A percentile compares a stretch with the other conserved stretches of the same genome.
phyloP scores from a whole-genome alignment of 2,797 vertebrate species.

The Malurus leucopterus region DNA sequence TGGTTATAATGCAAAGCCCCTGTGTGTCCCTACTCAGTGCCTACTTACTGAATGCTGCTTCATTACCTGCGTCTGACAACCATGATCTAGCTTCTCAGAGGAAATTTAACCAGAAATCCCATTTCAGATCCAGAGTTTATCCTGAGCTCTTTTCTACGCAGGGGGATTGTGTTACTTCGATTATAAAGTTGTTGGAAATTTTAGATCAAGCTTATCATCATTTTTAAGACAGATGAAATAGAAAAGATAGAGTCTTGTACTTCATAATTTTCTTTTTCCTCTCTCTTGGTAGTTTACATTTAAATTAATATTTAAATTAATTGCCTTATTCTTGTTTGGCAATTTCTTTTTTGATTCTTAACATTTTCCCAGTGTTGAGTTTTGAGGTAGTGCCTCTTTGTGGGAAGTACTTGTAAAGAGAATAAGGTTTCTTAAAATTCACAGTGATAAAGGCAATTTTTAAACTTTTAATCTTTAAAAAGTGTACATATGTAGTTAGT shows the following conservation, averaged over 20 bases:
- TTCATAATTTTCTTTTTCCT: neutral
- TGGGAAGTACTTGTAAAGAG: neutral
- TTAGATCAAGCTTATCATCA: fast-evolving
- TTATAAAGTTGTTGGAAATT: neutral
- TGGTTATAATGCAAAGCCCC: neutral
- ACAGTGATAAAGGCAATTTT: neutral
- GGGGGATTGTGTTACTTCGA: neutral
- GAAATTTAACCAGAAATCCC: neutral
- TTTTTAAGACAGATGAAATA: neutral
- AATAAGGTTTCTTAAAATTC: neutral
- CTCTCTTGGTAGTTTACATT: neutral
- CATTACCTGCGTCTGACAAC: neutral
- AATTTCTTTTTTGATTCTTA: neutral
- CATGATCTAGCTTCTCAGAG: neutral
- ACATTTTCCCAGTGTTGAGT: neutral
- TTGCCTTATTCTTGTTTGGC: neutral
- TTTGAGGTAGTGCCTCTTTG: neutral
- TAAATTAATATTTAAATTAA: neutral
- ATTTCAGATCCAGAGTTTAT: neutral
- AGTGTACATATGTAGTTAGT: fast-evolving
- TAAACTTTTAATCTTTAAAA: neutral
- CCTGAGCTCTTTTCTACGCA: neutral
- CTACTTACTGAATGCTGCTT: neutral
- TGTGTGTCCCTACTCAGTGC: neutral
- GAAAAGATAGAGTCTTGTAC: neutral